Evolutionary conservation across 2,888 invertebrate species (phyloP).

Genomic region (Carcina quercana): DNA sequence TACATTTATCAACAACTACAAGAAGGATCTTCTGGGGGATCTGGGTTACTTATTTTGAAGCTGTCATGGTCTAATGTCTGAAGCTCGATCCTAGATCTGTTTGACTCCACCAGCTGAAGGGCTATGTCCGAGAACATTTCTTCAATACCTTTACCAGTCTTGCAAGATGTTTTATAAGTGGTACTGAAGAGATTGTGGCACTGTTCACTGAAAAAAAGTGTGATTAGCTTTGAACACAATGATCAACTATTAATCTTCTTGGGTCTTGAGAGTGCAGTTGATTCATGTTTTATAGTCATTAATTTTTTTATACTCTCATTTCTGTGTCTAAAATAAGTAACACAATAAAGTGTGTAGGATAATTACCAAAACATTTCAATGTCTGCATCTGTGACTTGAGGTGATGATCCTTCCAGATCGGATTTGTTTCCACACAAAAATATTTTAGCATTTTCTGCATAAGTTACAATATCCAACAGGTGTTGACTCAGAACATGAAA

Average conservation of each 20-base stretch:
- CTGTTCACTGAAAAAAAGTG: conserved; percentile 79
- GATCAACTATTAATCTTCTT: too few species aligned
- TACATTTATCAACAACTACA: conserved; percentile 53
- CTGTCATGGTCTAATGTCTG: conserved; percentile 86
- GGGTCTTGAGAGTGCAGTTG: too few species aligned
- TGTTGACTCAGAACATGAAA: conserved; percentile 95
- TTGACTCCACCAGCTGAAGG: conserved; percentile 83
- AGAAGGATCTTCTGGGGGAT: conserved; percentile 69
- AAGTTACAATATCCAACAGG: conserved; percentile 92
- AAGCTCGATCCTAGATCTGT: conserved; percentile 87
- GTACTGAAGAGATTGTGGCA: conserved; percentile 93
- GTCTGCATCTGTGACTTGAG: conserved; percentile 89
- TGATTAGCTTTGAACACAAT: not conserved
- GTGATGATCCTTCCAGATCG: conserved; percentile 82
- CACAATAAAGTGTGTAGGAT: too few species aligned
- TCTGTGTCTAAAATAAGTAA: too few species aligned
- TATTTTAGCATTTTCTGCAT: conserved; percentile 96
- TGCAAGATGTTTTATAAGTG: conserved; percentile 93
- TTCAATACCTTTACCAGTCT: conserved; percentile 88
- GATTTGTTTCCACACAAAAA: conserved; percentile 95
- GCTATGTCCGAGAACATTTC: conserved; percentile 96
- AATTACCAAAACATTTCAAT: conserved; percentile 90
- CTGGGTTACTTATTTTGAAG: conserved; percentile 81
- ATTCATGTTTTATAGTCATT: too few species aligned
- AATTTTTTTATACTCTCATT: too few species aligned